Conservation (phyloP, 2,113 vertebrate species). For the Ivindomyrus marchei region DNA sequence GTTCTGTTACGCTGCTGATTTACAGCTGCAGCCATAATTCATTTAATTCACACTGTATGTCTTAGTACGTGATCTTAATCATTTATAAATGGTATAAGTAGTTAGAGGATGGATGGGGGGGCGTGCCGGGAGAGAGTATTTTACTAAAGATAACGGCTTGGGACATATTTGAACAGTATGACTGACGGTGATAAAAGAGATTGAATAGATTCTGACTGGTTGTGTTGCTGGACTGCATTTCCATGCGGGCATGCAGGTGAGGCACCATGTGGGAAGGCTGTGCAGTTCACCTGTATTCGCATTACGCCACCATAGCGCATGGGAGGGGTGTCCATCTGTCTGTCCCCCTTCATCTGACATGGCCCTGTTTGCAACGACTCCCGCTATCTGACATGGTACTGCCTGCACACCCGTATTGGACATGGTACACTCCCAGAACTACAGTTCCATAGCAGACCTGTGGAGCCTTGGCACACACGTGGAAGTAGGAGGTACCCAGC, state of each 20-base stretch:
- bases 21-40: background rate
- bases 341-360: no score
- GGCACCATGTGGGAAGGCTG: background rate
- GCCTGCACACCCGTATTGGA: background rate
- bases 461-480: background rate
- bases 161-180: background rate
- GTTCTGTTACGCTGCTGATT: background rate
- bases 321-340: background rate
- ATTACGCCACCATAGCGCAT: background rate
- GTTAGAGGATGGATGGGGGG: background rate
- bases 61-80: background rate
- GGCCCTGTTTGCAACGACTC: no score
- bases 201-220: background rate
- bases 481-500: conserved; percentile 10
- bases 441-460: background rate
- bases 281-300: background rate
- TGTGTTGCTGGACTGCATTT: background rate
- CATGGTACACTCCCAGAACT: background rate
- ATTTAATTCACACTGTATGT: background rate
- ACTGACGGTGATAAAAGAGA: background rate
- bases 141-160: background rate
- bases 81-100: background rate
- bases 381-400: background rate
- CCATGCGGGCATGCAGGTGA: background rate
- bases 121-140: background rate